Evolutionary conservation across 2,888 invertebrate species (phyloP).

Genomic region (Cataglyphis rosenhaueri): DNA sequence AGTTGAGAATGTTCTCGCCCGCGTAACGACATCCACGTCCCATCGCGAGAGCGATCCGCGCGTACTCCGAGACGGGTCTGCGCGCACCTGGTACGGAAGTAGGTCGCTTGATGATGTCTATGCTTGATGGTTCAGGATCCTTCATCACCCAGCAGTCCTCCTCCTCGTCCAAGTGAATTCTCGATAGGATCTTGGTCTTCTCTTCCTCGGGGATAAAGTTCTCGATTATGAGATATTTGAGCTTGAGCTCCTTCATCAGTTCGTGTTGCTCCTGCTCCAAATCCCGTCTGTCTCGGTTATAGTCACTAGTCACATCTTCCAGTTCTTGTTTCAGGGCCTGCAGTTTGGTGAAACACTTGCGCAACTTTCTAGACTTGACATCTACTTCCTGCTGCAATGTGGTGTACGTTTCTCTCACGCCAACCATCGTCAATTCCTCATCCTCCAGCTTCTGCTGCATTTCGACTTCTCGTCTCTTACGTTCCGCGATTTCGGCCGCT

Average conservation of each 20-base stretch:
- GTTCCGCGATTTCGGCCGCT: slow-evolving; percentile 94
- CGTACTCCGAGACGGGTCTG: slow-evolving; percentile 89
- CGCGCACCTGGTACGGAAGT: slow-evolving; percentile 88
- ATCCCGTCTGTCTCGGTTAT: slow-evolving; percentile 96
- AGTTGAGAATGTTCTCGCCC: slow-evolving; percentile 90
- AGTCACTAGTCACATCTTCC: slow-evolving; percentile 93
- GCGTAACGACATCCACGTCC: slow-evolving; percentile 86
- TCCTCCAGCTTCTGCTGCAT: slow-evolving; percentile 97
- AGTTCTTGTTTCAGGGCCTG: slow-evolving; percentile 92
- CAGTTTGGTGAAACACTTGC: slow-evolving; percentile 95
- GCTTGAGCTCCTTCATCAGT: slow-evolving; percentile 95
- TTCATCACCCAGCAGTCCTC: slow-evolving; percentile 91
- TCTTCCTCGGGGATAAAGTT: slow-evolving; percentile 96
- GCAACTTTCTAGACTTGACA: slow-evolving; percentile 96
- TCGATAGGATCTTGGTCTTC: slow-evolving; percentile 90
- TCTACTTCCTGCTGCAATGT: slow-evolving; percentile 98
- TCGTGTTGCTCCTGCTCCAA: slow-evolving; percentile 96
- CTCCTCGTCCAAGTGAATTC: slow-evolving; percentile 93
- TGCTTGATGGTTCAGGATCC: slow-evolving; percentile 84
- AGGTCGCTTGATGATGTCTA: slow-evolving; percentile 87
- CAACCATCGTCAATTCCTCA: slow-evolving; percentile 96
- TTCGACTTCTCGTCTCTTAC: slow-evolving; percentile 93
- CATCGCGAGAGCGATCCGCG: slow-evolving; percentile 86
- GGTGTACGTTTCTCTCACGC: slow-evolving; percentile 95
- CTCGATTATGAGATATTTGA: slow-evolving; percentile 95